Evolutionary conservation across 2,113 vertebrate genomes (phyloP), one percentile per base, ranked within the genome.

Genomic region (Zosterops pallidus): DNA sequence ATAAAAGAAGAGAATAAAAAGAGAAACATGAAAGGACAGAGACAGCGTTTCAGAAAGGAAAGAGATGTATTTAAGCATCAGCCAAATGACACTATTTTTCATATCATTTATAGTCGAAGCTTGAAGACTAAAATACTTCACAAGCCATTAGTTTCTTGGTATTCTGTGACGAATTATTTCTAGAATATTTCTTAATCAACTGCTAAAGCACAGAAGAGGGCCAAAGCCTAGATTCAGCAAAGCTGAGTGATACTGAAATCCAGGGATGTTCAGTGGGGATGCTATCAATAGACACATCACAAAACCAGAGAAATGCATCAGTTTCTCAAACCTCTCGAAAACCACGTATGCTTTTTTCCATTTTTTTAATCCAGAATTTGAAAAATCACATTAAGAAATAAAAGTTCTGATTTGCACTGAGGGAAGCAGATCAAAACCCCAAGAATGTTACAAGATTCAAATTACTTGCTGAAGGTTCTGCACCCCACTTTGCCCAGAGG

Each of bases 151-250:
- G 89, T 86, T 98, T 95, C 93, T 95, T 85, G 83, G 84, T 95
- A 94, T 55, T 87, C 89, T 96, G 85, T 70, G 94, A 96, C 1
- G 2, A 86, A 97, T 97, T 97, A n/a, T n/a, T n/a, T n/a, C n/a
- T n/a, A 98, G 86, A 97, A 49, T 79, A 90, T 96, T 96, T 97
- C 94, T 97, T 96, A 96, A 98, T 96, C 95, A 97, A 97, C 80
- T 94, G 87, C 75, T 96, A 94, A 97, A 93, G 88, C 81, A 93
- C 62, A 91, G 84, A 96, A 95, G 91, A 52, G 52, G 69, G 63
- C 81, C 75, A 95, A 94, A 95, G 57, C 63, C 47, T 86, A 79
- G 67, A 93, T 89, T 92, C 85, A 95, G 60, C 49, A 93, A 97
- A 96, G 63, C 42, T 55, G 24, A 53, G 28, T 63, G 93, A 88